These are phyloP conservation scores for Enteromius mattozi DNA, from an alignment of 2,797 vertebrate species.

Conservation along the genomic window DNA sequence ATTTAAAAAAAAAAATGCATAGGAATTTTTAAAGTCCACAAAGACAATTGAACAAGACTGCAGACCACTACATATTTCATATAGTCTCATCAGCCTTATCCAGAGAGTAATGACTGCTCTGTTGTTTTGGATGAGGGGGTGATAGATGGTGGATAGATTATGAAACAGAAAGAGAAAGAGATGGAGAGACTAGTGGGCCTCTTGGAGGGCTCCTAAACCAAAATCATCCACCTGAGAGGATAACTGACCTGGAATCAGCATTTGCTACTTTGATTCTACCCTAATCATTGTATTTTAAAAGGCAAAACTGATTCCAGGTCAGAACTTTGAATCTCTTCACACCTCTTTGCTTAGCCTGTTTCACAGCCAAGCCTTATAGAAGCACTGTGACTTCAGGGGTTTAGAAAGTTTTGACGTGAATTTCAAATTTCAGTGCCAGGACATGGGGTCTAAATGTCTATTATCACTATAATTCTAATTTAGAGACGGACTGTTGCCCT, in stretches of 20 bases:
- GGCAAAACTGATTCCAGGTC: slow-evolving; percentile 46
- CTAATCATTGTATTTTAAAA: slow-evolving; percentile 53
- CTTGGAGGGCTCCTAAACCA: slow-evolving; percentile 54
- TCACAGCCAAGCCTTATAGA: slow-evolving; percentile 38
- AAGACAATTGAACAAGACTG: slow-evolving; percentile 87
- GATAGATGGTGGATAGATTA: slow-evolving; percentile 14
- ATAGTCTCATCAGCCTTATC: slow-evolving; percentile 82
- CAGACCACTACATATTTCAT: slow-evolving; percentile 80
- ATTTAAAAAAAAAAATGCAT: slow-evolving; percentile 87
- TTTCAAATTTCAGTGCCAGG: slow-evolving; percentile 2
- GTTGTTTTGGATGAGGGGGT: slow-evolving; percentile 45
- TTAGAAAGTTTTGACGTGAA: neutral
- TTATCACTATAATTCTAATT: neutral
- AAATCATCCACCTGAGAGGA: slow-evolving; percentile 38
- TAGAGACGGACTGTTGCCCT: slow-evolving; percentile 12
- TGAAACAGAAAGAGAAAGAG: slow-evolving; percentile 31
- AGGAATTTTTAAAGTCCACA: slow-evolving; percentile 99
- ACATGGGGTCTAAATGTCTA: neutral
- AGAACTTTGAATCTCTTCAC: slow-evolving; percentile 23
- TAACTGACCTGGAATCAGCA: slow-evolving; percentile 39
- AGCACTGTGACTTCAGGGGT: neutral
- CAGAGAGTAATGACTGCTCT: slow-evolving; percentile 73
- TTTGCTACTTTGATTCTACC: slow-evolving; percentile 47
- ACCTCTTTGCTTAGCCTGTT: slow-evolving; percentile 41
- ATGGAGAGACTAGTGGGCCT: slow-evolving; percentile 33